Base-by-base conservation (phyloP, 2,797 vertebrate species). In the Bufotes viridis region DNA sequence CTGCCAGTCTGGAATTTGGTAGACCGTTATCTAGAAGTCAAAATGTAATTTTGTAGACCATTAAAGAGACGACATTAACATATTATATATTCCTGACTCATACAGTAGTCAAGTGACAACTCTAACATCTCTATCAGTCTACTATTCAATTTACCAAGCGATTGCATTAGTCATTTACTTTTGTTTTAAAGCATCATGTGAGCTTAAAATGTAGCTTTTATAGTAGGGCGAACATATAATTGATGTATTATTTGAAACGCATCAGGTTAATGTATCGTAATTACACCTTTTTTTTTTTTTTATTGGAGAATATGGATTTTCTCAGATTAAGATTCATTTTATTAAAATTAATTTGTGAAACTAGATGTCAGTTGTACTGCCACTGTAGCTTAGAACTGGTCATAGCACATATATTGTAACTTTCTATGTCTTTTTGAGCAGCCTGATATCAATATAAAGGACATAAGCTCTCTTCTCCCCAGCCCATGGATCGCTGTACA, bases 71-170 rank as follows among this genome's bases (percentile, higher is more conserved):
- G 22, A 22, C 60, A 57, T 78, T 84, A 78, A 83, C 84, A 88
- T 78, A 78, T 82, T 70, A 74, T 69, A 13, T 51, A 84, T 53
- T 61, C 20, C 18, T n/a, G 51, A 55, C 61, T 60, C 53, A 61
- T 61, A 80, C 15, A 80, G 82, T 42, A 42, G 42, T 84, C 55
- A 2, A 15, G 75, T 79, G 75, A 80, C 87, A 88, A 80, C 80
- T 84, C 24, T 78, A 84, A 78, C 65, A 76, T 84, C 60, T 79
- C 57, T 51, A 34, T 84, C 75, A 74, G 82, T 72, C 14, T 88
- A 76, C 55, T 49, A 79, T 84, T 84, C 83, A 84, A 65, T 88
- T 63, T 84, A 84, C 81, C 51, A 26, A 17, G n/a, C 14, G 14
- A 79, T 79, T 13, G 60, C 63, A 80, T 80, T 69, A 79, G 79